Evolutionary conservation across 1,140 invertebrate genomes (phyloP).

Genomic region (Bicyclus anynana): DNA sequence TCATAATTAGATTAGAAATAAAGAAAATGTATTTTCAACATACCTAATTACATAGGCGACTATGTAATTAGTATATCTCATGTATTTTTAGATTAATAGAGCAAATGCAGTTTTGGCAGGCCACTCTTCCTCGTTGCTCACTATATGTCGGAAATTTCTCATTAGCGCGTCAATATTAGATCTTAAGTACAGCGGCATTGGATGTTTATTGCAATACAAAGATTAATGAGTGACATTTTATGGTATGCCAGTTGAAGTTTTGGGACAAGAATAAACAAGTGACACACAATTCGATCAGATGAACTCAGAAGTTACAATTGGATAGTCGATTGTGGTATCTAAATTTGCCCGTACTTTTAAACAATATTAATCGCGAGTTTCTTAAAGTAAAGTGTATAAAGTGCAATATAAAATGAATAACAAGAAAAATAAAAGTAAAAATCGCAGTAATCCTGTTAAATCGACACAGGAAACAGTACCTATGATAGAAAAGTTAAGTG

Average conservation of each 20-base stretch:
- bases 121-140: slow-evolving; percentile 53
- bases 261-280: slow-evolving; percentile 58
- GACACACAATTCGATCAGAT: slow-evolving; percentile 58
- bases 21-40: no score
- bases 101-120: slow-evolving; percentile 64
- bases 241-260: slow-evolving; percentile 45
- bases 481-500: background rate
- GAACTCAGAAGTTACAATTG: slow-evolving; percentile 29
- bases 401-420: slow-evolving; percentile 42
- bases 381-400: background rate
- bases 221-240: slow-evolving; percentile 53
- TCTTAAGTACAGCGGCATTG: slow-evolving; percentile 1
- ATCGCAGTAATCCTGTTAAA: slow-evolving; percentile 37
- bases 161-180: slow-evolving; percentile 23
- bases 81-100: slow-evolving; percentile 41
- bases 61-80: slow-evolving; percentile 17
- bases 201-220: slow-evolving; percentile 2
- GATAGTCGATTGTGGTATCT: slow-evolving; percentile 23
- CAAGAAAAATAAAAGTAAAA: slow-evolving; percentile 63
- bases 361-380: slow-evolving; percentile 7
- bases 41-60: background rate
- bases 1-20: no score
- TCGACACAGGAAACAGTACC: slow-evolving; percentile 20
- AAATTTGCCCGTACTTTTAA: slow-evolving; percentile 8
- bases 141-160: slow-evolving; percentile 31